These are phyloP conservation scores for Crocidura indochinensis DNA, from an alignment of 2,797 vertebrate genomes.

Conservation along the genomic window DNA sequence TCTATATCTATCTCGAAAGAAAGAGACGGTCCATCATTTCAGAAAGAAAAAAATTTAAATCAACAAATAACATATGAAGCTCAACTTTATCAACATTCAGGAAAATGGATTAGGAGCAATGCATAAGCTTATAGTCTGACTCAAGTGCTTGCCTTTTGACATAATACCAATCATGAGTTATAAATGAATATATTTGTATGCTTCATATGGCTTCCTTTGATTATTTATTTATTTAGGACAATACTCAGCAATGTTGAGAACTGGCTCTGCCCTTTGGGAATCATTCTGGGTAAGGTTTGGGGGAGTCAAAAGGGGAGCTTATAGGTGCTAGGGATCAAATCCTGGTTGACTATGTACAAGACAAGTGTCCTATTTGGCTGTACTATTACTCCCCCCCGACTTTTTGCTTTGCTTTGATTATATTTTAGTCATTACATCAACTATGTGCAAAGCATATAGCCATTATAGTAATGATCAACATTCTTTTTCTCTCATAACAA, in stretches of 20 bases:
- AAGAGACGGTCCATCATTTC: neutral
- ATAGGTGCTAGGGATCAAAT: no score
- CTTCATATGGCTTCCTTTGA: neutral
- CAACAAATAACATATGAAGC: constrained; percentile 24
- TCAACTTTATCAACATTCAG: neutral
- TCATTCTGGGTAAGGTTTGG: no score
- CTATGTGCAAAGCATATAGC: neutral
- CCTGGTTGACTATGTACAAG: no score
- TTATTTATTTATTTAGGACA: no score
- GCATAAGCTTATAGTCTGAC: constrained; percentile 23
- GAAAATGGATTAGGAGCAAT: constrained; percentile 38
- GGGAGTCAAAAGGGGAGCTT: no score
- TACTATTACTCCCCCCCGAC: no score
- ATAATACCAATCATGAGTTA: neutral
- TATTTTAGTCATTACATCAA: constrained; percentile 20
- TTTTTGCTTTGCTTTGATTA: neutral
- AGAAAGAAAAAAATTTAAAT: constrained; percentile 21
- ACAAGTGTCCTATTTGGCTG: no score
- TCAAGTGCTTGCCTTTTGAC: constrained; percentile 43
- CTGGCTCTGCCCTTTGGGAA: no score
- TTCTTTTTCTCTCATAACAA: neutral
- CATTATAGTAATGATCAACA: neutral
- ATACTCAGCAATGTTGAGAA: no score
- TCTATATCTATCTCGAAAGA: constrained; percentile 16
- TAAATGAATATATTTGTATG: neutral